Percentiles rank a stretch among this genome's conserved stretches.
Evolutionary conservation across 2,113 vertebrate genomes (phyloP).

Genomic region (Jaculus jaculus): DNA sequence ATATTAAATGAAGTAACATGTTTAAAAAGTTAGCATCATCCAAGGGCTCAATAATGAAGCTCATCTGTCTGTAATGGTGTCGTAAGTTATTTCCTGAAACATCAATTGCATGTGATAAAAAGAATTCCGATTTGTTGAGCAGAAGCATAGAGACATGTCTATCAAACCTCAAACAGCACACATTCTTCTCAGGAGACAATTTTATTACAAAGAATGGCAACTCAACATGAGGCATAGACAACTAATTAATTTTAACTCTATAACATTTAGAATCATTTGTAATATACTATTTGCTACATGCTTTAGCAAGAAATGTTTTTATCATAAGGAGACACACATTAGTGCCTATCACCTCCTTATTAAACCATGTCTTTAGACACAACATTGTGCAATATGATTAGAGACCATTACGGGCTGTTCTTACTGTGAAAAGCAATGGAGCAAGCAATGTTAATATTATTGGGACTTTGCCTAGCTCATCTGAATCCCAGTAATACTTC

Average conservation of each 20-base stretch:
- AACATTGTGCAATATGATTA: constrained; percentile 42
- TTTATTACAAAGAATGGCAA: constrained; percentile 45
- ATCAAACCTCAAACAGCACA: not conserved
- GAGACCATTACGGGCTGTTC: not conserved
- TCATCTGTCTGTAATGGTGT: not conserved
- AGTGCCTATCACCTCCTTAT: constrained; percentile 42
- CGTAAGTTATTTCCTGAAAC: constrained; percentile 39
- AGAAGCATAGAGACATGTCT: constrained; percentile 12
- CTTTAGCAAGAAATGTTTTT: constrained; percentile 46
- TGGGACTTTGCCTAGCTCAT: constrained; percentile 35
- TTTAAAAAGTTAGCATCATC: not conserved
- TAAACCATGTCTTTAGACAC: constrained; percentile 56
- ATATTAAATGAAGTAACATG: not conserved
- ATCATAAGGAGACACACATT: constrained; percentile 22
- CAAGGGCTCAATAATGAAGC: not conserved
- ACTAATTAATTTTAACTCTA: constrained; percentile 38
- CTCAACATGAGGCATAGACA: not conserved
- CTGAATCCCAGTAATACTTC: constrained; percentile 46
- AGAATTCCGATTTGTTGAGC: not conserved
- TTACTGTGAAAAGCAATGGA: constrained; percentile 49
- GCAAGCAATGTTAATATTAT: constrained; percentile 47
- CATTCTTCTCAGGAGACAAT: constrained; percentile 35
- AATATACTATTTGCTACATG: constrained; percentile 39
- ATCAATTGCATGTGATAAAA: not conserved
- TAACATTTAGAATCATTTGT: constrained; percentile 29